Percentiles rank a stretch among this genome's conserved stretches.
Evolutionary conservation across 2,888 invertebrate genomes (phyloP).

Genomic region (Cerastoderma edule): DNA sequence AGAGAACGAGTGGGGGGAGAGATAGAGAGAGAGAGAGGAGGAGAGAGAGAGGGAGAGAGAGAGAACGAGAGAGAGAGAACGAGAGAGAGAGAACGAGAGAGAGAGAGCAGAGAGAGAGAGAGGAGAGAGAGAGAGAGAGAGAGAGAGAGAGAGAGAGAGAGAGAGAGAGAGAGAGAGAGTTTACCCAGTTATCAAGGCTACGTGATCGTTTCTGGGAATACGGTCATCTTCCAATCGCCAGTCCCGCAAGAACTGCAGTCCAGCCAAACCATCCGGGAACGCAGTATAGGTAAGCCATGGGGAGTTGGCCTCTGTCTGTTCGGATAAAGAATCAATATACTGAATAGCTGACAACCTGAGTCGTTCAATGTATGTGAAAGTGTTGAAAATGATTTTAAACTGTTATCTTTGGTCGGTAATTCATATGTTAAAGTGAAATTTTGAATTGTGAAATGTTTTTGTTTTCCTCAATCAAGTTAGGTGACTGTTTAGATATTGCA

Average conservation of each 20-base stretch:
- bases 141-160: neutral
- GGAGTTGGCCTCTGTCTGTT: slow-evolving; percentile 24
- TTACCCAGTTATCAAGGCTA: slow-evolving; percentile 34
- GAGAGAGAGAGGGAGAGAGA: neutral
- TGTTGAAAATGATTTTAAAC: too few relatives aligned
- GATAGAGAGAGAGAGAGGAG: neutral
- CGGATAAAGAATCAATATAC: too few relatives aligned
- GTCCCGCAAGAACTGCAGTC: slow-evolving; percentile 8
- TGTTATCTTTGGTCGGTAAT: too few relatives aligned
- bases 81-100: neutral
- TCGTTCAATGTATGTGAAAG: too few relatives aligned
- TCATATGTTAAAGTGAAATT: too few relatives aligned
- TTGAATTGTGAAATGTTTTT: too few relatives aligned
- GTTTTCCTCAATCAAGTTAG: too few relatives aligned
- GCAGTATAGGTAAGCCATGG: slow-evolving; percentile 35
- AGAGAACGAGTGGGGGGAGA: neutral
- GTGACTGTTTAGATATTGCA: too few relatives aligned
- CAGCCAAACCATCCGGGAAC: slow-evolving; percentile 20
- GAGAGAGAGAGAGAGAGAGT: neutral
- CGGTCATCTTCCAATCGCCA: slow-evolving; percentile 23
- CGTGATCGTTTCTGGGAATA: slow-evolving; percentile 33
- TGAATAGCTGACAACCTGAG: too few relatives aligned
- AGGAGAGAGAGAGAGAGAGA: neutral
- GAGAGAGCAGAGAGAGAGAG: neutral
- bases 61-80: neutral